Evolutionary conservation across 92 coral and sea anemone genomes (phyloP), one percentile per base, ranked within the genome.

Genomic region (Phenganax subtilis): DNA sequence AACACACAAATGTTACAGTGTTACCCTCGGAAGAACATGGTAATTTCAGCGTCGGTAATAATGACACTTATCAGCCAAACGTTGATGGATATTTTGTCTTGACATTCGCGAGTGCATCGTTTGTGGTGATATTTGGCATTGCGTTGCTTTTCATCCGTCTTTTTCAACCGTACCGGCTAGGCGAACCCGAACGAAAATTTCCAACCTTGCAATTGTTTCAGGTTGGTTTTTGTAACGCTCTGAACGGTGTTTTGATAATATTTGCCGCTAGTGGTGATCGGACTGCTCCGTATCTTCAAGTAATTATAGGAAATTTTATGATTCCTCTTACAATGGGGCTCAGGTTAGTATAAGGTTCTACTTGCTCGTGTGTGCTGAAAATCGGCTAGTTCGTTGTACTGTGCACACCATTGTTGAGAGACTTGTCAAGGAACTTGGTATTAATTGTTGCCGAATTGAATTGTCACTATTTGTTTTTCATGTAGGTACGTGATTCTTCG

Each of bases 261-360:
- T 92, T 92, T 71, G 96, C 97, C 25, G 77, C 90, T 65, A 89
- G 86, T 31, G 92, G 92, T 12, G 75, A 84, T 56, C 67, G 97
- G 57, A 92, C 97, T 10, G 91, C 97, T 0, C 97, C 97, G n/a
- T 92, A 92, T 60, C 82, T 93, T 14, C 97, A 93, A 66, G 96
- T 96, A 10, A 89, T 93, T 53, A 81, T 93, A 51, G 97, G 92
- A 9, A 92, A 87, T 72, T 90, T 90, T 25, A 51, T 84, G 77
- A 92, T 92, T 11, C 97, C 97, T 2, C 77, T 92, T 25, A 90
- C 88, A 4, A 82, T 92, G 6, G 31, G 85, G 6, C 62, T 88
- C 52, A 89, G 97, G 97, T 90, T 53, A 74, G 93, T 75, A 11
- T 27, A 10, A 12, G 29, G 29, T 15, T 29, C 30, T 44, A 28